A percentile compares a stretch with the other conserved stretches of the same genome.
These are phyloP conservation scores for Leucophenga montana DNA, from an alignment of 2,888 invertebrate genomes.

Conservation along the genomic window DNA sequence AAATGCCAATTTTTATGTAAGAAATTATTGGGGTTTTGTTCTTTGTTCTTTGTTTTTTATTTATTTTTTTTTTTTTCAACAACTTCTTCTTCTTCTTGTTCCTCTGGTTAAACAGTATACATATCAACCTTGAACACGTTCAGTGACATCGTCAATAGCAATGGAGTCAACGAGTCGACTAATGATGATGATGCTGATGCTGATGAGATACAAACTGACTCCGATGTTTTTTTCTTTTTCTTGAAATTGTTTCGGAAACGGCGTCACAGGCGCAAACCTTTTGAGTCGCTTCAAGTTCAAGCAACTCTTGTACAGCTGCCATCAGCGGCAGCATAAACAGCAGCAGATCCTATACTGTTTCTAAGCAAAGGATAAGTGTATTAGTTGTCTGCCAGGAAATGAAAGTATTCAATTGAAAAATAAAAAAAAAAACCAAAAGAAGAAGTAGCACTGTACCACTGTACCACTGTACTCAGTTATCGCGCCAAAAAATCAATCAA, in stretches of 20 bases:
- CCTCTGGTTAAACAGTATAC: neutral
- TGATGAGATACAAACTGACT: neutral
- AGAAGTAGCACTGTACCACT: neutral
- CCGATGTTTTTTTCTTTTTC: neutral
- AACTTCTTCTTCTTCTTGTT: neutral
- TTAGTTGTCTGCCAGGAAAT: neutral
- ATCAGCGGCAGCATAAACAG: no score
- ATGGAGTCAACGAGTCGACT: neutral
- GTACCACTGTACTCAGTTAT: no score
- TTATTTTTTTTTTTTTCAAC: neutral
- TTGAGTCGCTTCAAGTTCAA: neutral
- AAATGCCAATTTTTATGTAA: conserved; percentile 10
- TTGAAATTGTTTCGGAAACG: neutral
- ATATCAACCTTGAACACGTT: conserved; percentile 13
- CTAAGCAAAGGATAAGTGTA: no score
- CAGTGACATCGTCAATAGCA: conserved; percentile 1
- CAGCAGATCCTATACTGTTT: no score
- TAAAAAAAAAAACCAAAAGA: neutral
- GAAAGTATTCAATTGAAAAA: neutral
- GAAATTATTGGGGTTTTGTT: neutral
- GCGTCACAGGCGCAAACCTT: neutral
- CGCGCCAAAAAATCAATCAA: conserved; percentile 5
- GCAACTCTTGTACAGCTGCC: neutral
- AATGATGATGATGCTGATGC: neutral
- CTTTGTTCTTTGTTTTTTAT: neutral